phyloP scores from a whole-genome alignment of 2,113 vertebrate genomes.

The Otocyon megalotis region DNA sequence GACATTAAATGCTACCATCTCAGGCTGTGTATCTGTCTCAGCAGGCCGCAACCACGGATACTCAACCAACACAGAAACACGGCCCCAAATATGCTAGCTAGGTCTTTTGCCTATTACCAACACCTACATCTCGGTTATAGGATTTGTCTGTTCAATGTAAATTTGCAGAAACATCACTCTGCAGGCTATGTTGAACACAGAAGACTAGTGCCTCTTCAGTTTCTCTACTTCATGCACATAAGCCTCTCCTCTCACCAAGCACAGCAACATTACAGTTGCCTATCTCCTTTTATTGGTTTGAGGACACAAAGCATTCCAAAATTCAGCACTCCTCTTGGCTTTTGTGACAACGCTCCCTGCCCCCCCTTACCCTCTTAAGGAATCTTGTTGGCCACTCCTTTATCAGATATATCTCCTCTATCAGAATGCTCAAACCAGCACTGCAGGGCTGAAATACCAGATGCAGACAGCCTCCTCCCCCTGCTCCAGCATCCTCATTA shows the following conservation, averaged over 20 bases:
- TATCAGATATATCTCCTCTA: neutral
- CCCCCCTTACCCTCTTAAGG: neutral
- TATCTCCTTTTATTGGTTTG: fast-evolving
- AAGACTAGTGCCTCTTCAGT: fast-evolving
- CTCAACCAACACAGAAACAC: neutral
- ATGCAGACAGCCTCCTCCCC: no score
- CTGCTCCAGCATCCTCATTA: neutral
- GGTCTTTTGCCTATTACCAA: neutral
- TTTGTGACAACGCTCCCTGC: neutral
- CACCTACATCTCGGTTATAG: no score
- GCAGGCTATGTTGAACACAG: fast-evolving
- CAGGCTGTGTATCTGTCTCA: neutral
- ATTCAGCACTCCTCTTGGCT: neutral
- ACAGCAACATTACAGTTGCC: no score
- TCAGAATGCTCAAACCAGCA: neutral
- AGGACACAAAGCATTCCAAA: neutral
- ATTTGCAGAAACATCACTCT: neutral
- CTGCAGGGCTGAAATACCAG: neutral
- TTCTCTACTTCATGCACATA: fast-evolving
- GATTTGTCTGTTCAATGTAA: neutral
- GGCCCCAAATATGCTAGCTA: no score
- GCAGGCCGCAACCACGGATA: neutral
- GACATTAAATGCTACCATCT: neutral
- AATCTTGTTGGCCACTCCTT: neutral
- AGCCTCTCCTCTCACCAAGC: no score